Percentiles rank a stretch among this genome's conserved stretches.
phyloP scores from a whole-genome alignment of 35 echinoderm and acorn worm genomes.

The Apostichopus parvimensis region DNA sequence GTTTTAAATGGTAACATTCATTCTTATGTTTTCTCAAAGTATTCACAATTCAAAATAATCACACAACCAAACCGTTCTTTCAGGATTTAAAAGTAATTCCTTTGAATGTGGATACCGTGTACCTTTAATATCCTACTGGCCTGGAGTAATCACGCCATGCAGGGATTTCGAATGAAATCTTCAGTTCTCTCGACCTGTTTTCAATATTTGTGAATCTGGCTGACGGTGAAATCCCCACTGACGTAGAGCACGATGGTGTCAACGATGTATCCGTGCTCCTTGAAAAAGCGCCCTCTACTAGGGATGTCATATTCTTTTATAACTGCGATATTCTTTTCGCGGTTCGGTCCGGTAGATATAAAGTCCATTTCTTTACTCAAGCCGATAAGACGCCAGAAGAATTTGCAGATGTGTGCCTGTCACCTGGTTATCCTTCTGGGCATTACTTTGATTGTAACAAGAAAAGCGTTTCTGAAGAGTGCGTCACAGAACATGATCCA shows the following conservation, averaged over 20 bases:
- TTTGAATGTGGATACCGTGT: constrained; percentile 69
- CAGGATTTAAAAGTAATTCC: constrained; percentile 51
- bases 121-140: constrained; percentile 42
- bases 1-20: too few species aligned
- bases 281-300: background rate
- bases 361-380: constrained; percentile 55
- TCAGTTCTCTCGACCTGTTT: constrained; percentile 55
- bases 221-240: constrained; percentile 1
- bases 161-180: constrained; percentile 9
- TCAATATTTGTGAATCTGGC: constrained; percentile 39
- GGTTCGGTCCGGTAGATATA: constrained; percentile 45
- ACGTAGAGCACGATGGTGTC: constrained; percentile 46
- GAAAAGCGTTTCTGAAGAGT: background rate
- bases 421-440: background rate
- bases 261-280: constrained; percentile 34
- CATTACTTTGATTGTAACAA: constrained; percentile 32
- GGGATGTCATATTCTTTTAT: constrained; percentile 41
- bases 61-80: too few species aligned
- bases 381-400: background rate
- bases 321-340: constrained; percentile 54
- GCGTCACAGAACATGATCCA: constrained; percentile 52
- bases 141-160: constrained; percentile 35
- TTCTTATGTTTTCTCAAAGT: too few species aligned
- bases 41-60: too few species aligned
- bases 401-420: background rate